Evolutionary conservation across 2,113 vertebrate species (phyloP), one percentile per base, ranked within the genome.

Genomic region (Vulpes ferrilata): DNA sequence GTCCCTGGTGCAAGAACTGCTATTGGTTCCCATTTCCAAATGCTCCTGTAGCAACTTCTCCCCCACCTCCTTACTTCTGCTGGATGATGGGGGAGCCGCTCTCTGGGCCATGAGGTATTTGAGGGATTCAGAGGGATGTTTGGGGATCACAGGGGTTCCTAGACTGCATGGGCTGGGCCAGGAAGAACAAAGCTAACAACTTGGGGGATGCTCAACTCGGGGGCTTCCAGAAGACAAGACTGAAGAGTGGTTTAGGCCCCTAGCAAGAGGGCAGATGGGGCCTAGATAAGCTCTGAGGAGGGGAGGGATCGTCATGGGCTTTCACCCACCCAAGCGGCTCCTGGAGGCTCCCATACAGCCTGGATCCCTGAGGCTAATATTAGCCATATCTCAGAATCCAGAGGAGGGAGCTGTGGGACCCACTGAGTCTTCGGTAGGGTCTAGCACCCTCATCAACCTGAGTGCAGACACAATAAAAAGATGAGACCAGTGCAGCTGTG

Each of bases 121-220:
- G 59, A 13, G 76, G 13, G 20, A 69, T 53, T 35, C 30, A 48
- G 11, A 35, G 15, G 6, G 87, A 97, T 97, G 86, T 80, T 89
- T 0, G 0, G 93, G 89, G 89, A 96, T 94, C 89, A 92, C 64
- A 97, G 96, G 92, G 92, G 87, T 96, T 97, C 98, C 94, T 78
- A 94, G 67, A 73, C 65, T 79, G 27, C 86, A 59, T 92, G 88
- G 76, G 23, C 88, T 93, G 88, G 57, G 62, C 96, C 51, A 35
- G 60, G 30, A 13, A 98, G 93, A 94, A 91, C 92, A 97, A 97
- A 96, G 84, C 84, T 78, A 90, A 95, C 94, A 94, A 90, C 30
- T 2, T 74, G 51, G 62, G 90, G 90, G 81, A 95, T 93, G 83
- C 62, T 51, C 11, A 38, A 78, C 25, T 59, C 91, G 78, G 95